A percentile compares a stretch with the other conserved stretches of the same genome.
Conservation (phyloP, 2,113 vertebrate genomes). For the Pogona vitticeps region DNA sequence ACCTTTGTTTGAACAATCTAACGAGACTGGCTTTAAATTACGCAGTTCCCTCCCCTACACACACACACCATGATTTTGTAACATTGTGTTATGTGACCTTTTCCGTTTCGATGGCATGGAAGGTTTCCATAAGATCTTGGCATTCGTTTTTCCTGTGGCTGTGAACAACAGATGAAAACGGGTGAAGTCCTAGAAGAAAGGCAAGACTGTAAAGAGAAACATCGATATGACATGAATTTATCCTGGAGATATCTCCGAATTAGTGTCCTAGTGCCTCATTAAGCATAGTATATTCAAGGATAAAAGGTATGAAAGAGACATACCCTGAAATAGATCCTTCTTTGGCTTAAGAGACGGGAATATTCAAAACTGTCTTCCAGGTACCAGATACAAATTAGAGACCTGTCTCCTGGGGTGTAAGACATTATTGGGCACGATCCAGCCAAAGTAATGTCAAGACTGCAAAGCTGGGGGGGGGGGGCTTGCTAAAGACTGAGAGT, state of each 20-base stretch:
- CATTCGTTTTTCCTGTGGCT: not conserved
- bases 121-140: conserved; percentile 19
- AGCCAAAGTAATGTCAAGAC: not conserved
- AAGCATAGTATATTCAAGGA: not conserved
- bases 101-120: not conserved
- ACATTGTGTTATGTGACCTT: conserved; percentile 12
- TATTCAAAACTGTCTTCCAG: conserved; percentile 1
- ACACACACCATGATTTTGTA: conserved; percentile 26
- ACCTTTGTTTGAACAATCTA: conserved; percentile 83
- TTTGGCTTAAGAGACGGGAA: not conserved
- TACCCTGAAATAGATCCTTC: not conserved
- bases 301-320: not conserved
- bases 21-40: conserved; percentile 60
- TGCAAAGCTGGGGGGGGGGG: not conserved
- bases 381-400: not conserved
- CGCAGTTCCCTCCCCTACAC: conserved; percentile 33
- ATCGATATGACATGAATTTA: conserved; percentile 19
- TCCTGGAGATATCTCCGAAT: not conserved
- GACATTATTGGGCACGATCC: not conserved
- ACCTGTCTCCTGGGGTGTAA: not conserved
- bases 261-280: not conserved
- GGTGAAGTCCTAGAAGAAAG: conserved; percentile 14
- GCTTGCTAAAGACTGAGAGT: not conserved
- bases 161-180: not conserved
- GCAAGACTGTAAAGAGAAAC: conserved; percentile 1